Evolutionary conservation across 92 coral and sea anemone species (phyloP), one percentile per base, ranked within the genome.

Genomic region (Scolanthus callimorphus): DNA sequence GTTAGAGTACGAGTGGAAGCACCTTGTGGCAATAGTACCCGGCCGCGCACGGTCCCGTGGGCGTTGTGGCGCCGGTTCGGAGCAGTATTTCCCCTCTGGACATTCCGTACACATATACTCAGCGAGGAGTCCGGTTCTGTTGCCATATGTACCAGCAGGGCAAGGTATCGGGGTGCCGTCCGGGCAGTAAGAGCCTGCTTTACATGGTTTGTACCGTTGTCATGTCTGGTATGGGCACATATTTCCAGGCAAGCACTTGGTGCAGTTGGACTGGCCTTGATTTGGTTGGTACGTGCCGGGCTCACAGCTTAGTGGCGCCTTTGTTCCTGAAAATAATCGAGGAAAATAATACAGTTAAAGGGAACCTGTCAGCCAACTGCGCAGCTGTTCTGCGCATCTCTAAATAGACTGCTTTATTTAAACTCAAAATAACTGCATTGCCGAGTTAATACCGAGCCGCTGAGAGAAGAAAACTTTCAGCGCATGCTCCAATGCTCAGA

Each of bases 251-350:
- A 74, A 63, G 55, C 99, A 94, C 0, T 71, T 25, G 22, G 69
- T 59, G 57, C 99, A 94, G 27, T 63, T 66, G 27, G 82, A 86
- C 64, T 85, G 85, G 31, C 99, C 99, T 24, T 22, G 20, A 55
- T 94, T 71, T 30, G 94, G 96, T 47, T 94, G 99, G 66, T 80
- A 94, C 19, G 81, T 76, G 38, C 95, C 97, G 57, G 94, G 96
- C 1, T 50, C 71, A 37, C 99, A 94, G 45, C 96, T 70, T 8
- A 55, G 57, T 50, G 90, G 88, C 39, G 78, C 67, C 45, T 63
- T 56, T 51, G 84, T 80, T 11, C 97, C 97, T 83, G 39, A 26
- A 34, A 6, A 34, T 6, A 34, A n/a, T n/a, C n/a, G n/a, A n/a
- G n/a, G n/a, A n/a, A n/a, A n/a, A n/a, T n/a, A n/a, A n/a, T n/a